phyloP scores from a whole-genome alignment of 2,888 invertebrate genomes.

The Pogonocherus hispidulus region DNA sequence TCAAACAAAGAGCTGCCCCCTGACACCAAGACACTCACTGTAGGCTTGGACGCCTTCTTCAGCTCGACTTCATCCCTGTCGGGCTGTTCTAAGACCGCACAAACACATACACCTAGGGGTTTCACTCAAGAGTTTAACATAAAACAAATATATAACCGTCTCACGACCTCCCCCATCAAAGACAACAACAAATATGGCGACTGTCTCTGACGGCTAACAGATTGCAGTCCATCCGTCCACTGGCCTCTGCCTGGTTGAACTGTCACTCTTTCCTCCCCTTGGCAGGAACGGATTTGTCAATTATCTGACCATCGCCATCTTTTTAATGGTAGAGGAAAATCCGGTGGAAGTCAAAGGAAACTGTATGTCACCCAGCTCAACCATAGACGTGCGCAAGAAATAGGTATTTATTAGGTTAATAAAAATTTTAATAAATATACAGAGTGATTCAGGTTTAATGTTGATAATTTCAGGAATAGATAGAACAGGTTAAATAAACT shows the following conservation, averaged over 20 bases:
- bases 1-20: constrained; percentile 67
- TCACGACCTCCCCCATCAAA: constrained; percentile 76
- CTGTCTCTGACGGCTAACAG: constrained; percentile 42
- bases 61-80: constrained; percentile 57
- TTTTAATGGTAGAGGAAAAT: not conserved
- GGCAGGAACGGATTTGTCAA: constrained; percentile 34
- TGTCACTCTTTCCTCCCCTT: constrained; percentile 45
- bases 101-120: constrained; percentile 49
- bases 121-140: constrained; percentile 60
- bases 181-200: constrained; percentile 89
- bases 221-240: constrained; percentile 50
- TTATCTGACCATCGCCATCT: constrained; percentile 35
- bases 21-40: constrained; percentile 47
- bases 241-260: constrained; percentile 54
- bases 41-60: constrained; percentile 44
- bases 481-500: too few relatives aligned
- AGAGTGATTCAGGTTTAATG: too few relatives aligned
- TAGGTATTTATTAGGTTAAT: too few relatives aligned
- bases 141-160: constrained; percentile 59
- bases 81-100: constrained; percentile 41
- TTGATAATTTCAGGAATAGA: too few relatives aligned
- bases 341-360: not conserved
- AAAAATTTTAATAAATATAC: too few relatives aligned
- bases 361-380: too few relatives aligned
- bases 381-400: not conserved